phyloP scores from a whole-genome alignment of 2,888 invertebrate species.

The Amiota minor region DNA sequence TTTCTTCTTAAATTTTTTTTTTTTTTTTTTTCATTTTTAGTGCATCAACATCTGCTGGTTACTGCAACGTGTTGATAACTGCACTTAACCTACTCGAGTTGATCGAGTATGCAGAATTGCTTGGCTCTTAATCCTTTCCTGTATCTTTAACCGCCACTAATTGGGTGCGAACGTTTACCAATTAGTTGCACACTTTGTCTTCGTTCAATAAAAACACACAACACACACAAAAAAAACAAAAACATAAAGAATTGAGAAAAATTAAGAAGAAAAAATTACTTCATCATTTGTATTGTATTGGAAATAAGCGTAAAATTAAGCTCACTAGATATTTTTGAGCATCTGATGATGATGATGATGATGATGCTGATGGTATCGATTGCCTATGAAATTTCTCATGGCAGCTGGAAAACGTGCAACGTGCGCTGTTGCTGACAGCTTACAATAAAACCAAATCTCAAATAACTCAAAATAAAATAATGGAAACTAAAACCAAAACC shows the following conservation, averaged over 20 bases:
- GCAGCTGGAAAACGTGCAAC: conserved; percentile 33
- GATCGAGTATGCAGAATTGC: background rate
- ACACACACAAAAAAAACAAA: background rate
- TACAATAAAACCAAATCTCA: background rate
- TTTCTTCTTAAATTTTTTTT: background rate
- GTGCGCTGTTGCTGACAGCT: conserved; percentile 17
- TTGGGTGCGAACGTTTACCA: conserved; percentile 67
- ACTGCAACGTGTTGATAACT: conserved; percentile 62
- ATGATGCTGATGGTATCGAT: no score
- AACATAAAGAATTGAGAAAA: background rate
- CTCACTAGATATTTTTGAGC: background rate
- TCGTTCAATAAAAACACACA: background rate
- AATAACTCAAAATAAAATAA: background rate
- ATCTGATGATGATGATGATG: background rate
- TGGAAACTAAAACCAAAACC: conserved; percentile 9
- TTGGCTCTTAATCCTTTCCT: conserved; percentile 27
- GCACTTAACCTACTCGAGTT: conserved; percentile 56
- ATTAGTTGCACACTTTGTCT: conserved; percentile 61
- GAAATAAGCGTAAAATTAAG: conserved; percentile 31
- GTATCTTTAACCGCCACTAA: conserved; percentile 49
- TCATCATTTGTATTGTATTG: conserved; percentile 28
- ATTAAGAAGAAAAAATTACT: conserved; percentile 16
- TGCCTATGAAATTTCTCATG: background rate
- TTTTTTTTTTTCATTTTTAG: background rate
- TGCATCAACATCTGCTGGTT: conserved; percentile 37